Evolutionary conservation across 2,888 invertebrate genomes (phyloP), one percentile per base, ranked within the genome.

Genomic region (Beris morrisii): DNA sequence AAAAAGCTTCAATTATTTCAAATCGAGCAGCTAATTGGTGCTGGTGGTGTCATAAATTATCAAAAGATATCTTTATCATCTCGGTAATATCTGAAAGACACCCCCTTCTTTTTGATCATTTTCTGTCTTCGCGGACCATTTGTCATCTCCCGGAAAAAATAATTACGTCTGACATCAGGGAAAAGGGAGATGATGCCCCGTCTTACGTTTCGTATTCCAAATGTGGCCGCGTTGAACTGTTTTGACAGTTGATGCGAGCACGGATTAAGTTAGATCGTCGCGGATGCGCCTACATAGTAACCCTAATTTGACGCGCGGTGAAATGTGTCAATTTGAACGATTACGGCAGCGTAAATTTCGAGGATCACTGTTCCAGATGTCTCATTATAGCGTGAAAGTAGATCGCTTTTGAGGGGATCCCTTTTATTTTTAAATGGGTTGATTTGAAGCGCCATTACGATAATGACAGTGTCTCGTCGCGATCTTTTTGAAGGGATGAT

Each of bases 241-340:
- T 53, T 53, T 53, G 53, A 53, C 53, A 53, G 53, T 30, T 28
- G 30, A 53, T 30, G 31, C 5, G n/a, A 53, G 28, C 53, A n/a
- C 30, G n/a, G 30, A 53, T 31, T 53, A 53, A 53, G 31, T 11
- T n/a, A 12, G 30, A 53, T 30, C 11, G 30, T 53, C 9, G 4
- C 31, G 30, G 53, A 11, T 9, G n/a, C 30, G 31, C 31, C 28
- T 52, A 15, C 15, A 31, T 53, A 31, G 28, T 53, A 53, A 53
- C 30, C 53, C 30, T 53, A 53, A 53, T 53, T 53, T 52, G 38
- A 38, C n/a, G 52, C 22, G 52, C 52, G 52, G 52, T 52, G 52
- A 52, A 52, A 52, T 52, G 52, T 52, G 52, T 52, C 52, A 52
- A 52, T 52, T 22, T 52, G 52, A 52, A 52, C 52, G 52, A 52